Base-by-base conservation (phyloP, 2,113 vertebrate genomes). In the Heterochromis multidens region DNA sequence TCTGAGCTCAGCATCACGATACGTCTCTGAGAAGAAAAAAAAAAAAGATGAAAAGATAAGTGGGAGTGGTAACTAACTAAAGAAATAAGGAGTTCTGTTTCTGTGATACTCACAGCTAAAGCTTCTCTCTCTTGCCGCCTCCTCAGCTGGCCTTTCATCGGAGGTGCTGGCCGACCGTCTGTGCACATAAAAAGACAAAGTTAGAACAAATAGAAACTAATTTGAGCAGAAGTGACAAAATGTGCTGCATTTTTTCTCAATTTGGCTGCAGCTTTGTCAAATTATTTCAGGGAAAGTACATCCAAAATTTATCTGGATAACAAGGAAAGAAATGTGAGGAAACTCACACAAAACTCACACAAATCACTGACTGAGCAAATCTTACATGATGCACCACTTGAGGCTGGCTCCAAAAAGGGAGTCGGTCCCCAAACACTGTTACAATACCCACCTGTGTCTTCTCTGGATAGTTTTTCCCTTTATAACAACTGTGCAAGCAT, bases 111-210 rank as follows among this genome's bases (percentile, higher is more conserved):
- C 82, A 98, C 97, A 5, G 97, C 96, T 80, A 97, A 90, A 40
- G 82, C 94, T 72, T 96, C 96, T 31, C 96, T 95, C 79, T 97
- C 92, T 46, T 94, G 92, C 82, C 85, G 93, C 87, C 97, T 96
- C 67, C 93, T 96, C 60, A 95, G 81, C 8, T 98, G 96, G 82
- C 96, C 96, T 94, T 97, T 97, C 95, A 97, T 77, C 2, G 89
- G 96, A n/a, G 97, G 96, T 3, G 97, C 97, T 49, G 96, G 95
- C 11, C 96, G 94, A 21, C 97, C 97, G 88, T 98, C 97, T 98
- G 92, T 62, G 11, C 25, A 89, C 25, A 78, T 29, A 17, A 23
- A 23, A 19, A 77, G 2, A 27, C 56, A 52, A 35, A 31, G 12
- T 17, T 46, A 63, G 35, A 3, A 37, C 17, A 79, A 29, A 2